Evolutionary conservation across 2,797 vertebrate genomes (phyloP).

Genomic region (Phrynocephalus forsythii): DNA sequence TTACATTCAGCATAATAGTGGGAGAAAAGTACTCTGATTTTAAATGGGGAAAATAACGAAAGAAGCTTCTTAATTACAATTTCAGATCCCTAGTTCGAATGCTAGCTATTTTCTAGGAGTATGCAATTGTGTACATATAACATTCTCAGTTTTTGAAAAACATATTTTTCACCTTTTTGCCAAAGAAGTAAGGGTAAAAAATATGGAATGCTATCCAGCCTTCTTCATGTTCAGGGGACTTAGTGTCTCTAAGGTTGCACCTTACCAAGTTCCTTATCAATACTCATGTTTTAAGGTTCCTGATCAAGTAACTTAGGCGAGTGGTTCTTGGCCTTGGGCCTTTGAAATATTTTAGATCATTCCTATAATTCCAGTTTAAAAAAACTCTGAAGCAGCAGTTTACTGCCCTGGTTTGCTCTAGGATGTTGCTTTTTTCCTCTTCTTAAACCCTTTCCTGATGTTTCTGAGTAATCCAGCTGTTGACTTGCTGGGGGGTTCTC

Average conservation of each 20-base stretch:
- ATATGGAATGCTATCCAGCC: neutral
- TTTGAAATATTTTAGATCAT: too few relatives aligned
- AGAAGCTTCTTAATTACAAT: neutral
- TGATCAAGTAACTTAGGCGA: neutral
- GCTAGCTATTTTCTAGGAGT: neutral
- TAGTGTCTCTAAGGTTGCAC: neutral
- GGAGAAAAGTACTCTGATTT: neutral
- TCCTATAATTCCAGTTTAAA: too few relatives aligned
- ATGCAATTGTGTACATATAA: neutral
- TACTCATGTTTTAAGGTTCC: neutral
- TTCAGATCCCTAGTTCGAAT: neutral
- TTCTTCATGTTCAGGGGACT: neutral
- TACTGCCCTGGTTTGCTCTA: neutral
- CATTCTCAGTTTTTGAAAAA: constrained; percentile 9
- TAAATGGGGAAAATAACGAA: neutral
- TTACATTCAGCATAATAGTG: neutral
- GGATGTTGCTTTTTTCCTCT: neutral
- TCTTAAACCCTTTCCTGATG: neutral
- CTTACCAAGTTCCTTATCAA: neutral
- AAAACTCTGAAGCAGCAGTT: neutral
- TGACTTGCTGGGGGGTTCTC: neutral
- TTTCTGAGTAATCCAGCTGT: neutral
- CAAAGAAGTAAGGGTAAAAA: neutral
- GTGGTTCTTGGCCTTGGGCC: too few relatives aligned
- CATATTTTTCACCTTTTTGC: constrained; percentile 6